Evolutionary conservation across 2,797 vertebrate genomes (phyloP).

Genomic region (Propithecus perrieri): DNA sequence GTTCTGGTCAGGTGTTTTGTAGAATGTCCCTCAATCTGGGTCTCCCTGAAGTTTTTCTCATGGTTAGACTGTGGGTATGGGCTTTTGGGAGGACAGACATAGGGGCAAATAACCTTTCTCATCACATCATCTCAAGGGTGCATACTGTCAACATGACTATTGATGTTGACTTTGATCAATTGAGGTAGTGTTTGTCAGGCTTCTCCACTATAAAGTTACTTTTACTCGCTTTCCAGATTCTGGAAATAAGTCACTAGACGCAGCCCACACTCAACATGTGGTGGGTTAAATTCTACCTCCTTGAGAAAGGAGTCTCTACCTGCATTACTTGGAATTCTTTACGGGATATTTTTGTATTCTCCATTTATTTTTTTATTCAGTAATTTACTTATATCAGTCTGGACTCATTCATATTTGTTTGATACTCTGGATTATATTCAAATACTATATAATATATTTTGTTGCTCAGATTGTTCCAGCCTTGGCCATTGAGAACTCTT

Average conservation of each 20-base stretch:
- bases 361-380: not conserved
- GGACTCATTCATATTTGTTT: not conserved
- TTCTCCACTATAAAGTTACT: not conserved
- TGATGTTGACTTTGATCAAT: not conserved
- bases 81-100: not conserved
- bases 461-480: not conserved
- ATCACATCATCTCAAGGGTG: not conserved
- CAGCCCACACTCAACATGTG: not conserved
- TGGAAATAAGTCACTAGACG: constrained; percentile 11
- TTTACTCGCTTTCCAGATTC: not conserved
- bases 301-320: not conserved
- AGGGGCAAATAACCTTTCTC: not conserved
- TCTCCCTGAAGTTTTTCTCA: constrained; percentile 13
- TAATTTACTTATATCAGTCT: not conserved
- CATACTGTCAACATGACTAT: not conserved
- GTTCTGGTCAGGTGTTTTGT: not conserved
- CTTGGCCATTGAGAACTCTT: not conserved
- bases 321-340: not conserved
- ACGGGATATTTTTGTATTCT: not conserved
- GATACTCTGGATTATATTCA: not conserved
- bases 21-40: not conserved
- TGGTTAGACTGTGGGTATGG: not conserved
- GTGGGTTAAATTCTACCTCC: not conserved
- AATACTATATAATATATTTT: not conserved
- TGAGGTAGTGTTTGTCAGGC: not conserved